Evolutionary conservation across 2,888 invertebrate genomes (phyloP), one percentile per base, ranked within the genome.

Genomic region (Hydriomena furcata): DNA sequence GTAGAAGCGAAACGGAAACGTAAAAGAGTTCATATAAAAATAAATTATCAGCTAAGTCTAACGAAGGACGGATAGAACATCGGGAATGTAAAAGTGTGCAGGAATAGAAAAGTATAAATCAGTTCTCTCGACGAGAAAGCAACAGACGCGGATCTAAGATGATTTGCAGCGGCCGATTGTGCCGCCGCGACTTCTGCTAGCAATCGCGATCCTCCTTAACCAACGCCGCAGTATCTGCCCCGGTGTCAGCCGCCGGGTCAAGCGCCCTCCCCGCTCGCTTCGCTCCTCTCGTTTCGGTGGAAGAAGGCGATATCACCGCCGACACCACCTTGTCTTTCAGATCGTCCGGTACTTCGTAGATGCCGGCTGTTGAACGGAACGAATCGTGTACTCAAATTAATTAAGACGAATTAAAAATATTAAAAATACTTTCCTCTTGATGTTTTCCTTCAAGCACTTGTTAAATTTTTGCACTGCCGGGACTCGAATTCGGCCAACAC

Each of bases 211-310:
- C 97, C 91, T 97, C 97, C 82, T 94, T 94, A 63, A 98, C 97
- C 63, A 98, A 93, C 80, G 95, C 94, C 83, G 96, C 96, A 35
- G 98, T 98, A 88, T 98, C 98, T 82, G 95, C 96, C 79, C 97
- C 97, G 47, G 96, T 96, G 83, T 98, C 97, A 50, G 94, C 93
- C 42, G 94, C 93, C 2, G 97, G 97, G 87, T 97, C 96, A 53
- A 97, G 91, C 94, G 93, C 79, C 93, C 95, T 81, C 94, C 92
- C 94, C 94, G 75, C 94, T 17, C 95, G 48, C 21, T 94, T 93
- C 46, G 94, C 93, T 71, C 94, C 93, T 73, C 96, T 95, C 65
- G 96, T 95, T 66, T 95, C 92, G 68, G 95, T 95, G 63, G 96
- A 95, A 63, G 94, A 94, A 31, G 97, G 96, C 28, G 96, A 94